Percentiles rank a stretch among this genome's conserved stretches.
Conservation (phyloP, 2,888 invertebrate genomes). For the Philaethria dido region DNA sequence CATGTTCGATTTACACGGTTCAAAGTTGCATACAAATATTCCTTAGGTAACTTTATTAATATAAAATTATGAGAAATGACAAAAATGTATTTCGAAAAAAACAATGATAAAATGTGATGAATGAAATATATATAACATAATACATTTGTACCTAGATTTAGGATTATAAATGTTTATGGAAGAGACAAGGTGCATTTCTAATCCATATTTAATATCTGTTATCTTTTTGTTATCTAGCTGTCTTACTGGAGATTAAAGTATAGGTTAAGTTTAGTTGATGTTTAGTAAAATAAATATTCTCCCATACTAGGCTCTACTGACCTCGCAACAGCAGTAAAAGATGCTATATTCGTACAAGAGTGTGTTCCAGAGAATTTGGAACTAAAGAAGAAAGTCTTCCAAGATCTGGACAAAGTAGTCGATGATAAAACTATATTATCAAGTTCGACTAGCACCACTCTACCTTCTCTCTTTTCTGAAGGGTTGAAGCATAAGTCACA, state of each 20-base stretch:
- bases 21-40: no score
- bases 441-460: constrained; percentile 96
- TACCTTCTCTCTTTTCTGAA: constrained; percentile 94
- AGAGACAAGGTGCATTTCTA: not conserved
- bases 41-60: no score
- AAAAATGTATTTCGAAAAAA: no score
- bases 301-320: constrained; percentile 82
- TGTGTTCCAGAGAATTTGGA: constrained; percentile 96
- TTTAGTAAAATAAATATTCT: constrained; percentile 45
- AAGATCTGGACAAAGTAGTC: constrained; percentile 89
- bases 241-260: not conserved
- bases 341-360: constrained; percentile 94
- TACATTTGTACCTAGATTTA: not conserved
- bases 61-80: no score
- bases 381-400: constrained; percentile 91
- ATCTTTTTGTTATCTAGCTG: not conserved
- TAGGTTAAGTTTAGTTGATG: constrained; percentile 4
- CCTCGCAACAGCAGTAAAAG: constrained; percentile 88
- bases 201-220: not conserved
- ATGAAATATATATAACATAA: no score
- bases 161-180: not conserved
- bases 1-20: no score
- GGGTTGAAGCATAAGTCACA: constrained; percentile 88
- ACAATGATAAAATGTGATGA: no score
- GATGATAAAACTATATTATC: constrained; percentile 92